Evolutionary conservation across 2,888 invertebrate species (phyloP), one percentile per base, ranked within the genome.

Genomic region (Brachypalpus laphriformis): DNA sequence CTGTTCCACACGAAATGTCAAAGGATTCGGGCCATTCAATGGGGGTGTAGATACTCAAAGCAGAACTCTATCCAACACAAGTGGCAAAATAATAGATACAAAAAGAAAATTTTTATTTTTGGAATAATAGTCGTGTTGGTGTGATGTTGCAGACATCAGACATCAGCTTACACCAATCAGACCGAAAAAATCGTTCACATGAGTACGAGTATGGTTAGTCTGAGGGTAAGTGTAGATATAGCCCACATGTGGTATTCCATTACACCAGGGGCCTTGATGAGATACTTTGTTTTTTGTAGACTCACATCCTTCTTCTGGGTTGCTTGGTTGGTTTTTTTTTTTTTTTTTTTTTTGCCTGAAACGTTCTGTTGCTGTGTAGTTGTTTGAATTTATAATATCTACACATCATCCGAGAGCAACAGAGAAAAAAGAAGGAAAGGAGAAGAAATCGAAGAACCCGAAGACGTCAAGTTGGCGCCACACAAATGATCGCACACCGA

Each of bases 391-490:
- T 65, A 65, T 66, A 45, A 59, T 31, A 59, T 42, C 49, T 59
- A 59, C 49, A 59, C 57, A 75, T 34, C 65, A 45, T 47, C 57
- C 42, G 25, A 14, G 16, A 40, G 16, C 45, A 59, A 61, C 16
- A 59, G 25, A 25, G 18, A 31, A 45, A 54, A 37, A n/a, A 49
- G 42, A 54, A 51, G 20, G 31, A 20, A 59, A 66, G 37, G 66
- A 61, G 63, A 45, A 51, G 75, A 65, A 59, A 68, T 68, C 63
- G 70, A 65, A 70, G 71, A 66, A 56, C 18, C 75, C 75, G 14
- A 28, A 74, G 71, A 80, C 85, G 85, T 85, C 85, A 72, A 71
- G 71, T 81, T 81, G 85, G 85, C 85, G 85, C 85, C 85, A 85
- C 66, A 71, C 75, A 75, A 80, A 71, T 71, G 85, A 85, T 85